phyloP scores from a whole-genome alignment of 2,797 vertebrate species.

The Falco rusticolus region DNA sequence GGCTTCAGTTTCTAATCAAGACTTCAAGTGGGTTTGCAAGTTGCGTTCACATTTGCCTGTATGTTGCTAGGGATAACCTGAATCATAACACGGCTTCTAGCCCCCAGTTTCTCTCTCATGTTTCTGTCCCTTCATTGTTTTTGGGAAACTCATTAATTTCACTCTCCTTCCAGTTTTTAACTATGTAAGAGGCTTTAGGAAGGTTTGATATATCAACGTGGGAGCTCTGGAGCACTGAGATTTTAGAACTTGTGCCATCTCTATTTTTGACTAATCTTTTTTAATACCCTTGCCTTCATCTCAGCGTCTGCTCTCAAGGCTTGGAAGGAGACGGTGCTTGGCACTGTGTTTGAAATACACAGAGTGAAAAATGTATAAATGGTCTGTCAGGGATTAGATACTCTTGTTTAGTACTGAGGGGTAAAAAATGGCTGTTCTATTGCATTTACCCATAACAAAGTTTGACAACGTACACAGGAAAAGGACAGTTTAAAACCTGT shows the following conservation, averaged over 20 bases:
- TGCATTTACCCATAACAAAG: background rate
- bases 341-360: background rate
- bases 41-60: background rate
- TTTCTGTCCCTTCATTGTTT: background rate
- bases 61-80: background rate
- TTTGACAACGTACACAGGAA: background rate
- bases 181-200: background rate
- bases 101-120: background rate
- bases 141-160: background rate
- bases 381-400: background rate
- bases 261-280: constrained; percentile 13
- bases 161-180: background rate
- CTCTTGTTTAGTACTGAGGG: background rate
- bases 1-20: background rate
- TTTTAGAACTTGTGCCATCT: background rate
- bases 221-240: background rate
- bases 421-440: background rate
- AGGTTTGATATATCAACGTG: background rate
- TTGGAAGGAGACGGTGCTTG: background rate
- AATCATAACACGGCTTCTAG: background rate
- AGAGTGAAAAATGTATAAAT: background rate
- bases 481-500: background rate
- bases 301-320: background rate
- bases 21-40: background rate
- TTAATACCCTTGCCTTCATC: constrained; percentile 8